Base-by-base conservation (phyloP, 2,113 vertebrate species). In the Chitala chitala region DNA sequence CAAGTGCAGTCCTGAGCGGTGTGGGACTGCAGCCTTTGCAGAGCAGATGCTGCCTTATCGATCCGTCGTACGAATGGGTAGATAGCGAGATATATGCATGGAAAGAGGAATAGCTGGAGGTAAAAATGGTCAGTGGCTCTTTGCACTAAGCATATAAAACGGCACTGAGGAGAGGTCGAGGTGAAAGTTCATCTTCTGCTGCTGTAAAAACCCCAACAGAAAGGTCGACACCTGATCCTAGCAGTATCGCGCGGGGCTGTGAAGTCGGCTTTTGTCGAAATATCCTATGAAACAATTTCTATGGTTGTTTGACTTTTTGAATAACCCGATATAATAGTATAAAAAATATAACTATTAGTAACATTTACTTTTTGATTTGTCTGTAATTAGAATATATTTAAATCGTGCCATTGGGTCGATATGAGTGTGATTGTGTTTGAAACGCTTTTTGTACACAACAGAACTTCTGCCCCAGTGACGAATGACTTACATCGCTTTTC, bases 41-140 rank as follows among this genome's bases (percentile, higher is more conserved):
- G 78, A 89, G 85, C 87, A 89, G 89, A 91, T 90, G 88, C 88
- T 91, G 85, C 85, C 85, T 83, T 88, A 89, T 88, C 86, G 86
- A 90, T 89, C 87, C 80, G 79, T 80, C 76, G 82, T 55, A 81
- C 75, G 83, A 82, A 82, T 42, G 84, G 82, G 75, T 78, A 80
- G 69, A 80, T 73, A 78, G 85, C 81, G 85, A 55, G 48, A 70
- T 50, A 38, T 50, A 70, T 71, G 51, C 56, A 56, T 56, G 69
- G 70, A 58, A 26, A 80, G 80, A 79, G 80, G 76, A 68, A 82
- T 84, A 83, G 85, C 86, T 89, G 75, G 84, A 89, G 85, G 86
- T 83, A 85, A 85, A n/a, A 87, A 86, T 86, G 87, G 84, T 88
- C 88, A 89, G 86, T 82, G 71, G 82, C 75, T 72, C 81, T 78